These are phyloP conservation scores for Trisateles emortualis DNA, from an alignment of 2,888 invertebrate genomes.

Conservation along the genomic window DNA sequence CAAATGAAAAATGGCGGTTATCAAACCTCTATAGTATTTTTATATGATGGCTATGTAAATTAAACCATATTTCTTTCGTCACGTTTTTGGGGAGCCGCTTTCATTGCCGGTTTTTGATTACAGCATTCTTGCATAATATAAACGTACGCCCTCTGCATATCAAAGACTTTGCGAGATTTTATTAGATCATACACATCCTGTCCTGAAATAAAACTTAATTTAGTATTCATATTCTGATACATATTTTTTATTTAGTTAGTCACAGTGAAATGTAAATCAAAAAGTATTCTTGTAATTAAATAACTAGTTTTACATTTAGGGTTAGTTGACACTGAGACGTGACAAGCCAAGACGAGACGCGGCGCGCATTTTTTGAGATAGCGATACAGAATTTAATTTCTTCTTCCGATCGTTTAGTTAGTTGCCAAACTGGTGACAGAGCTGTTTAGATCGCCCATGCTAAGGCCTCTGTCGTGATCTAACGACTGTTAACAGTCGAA, in stretches of 20 bases:
- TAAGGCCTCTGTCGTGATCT: no score
- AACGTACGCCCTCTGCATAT: constrained; percentile 52
- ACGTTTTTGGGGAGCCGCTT: constrained; percentile 25
- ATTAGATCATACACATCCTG: constrained; percentile 36
- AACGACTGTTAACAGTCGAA: no score
- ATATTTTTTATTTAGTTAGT: neutral
- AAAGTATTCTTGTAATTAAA: neutral
- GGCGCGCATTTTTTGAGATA: no score
- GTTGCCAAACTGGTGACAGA: no score
- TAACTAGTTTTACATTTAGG: no score
- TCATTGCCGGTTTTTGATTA: constrained; percentile 38
- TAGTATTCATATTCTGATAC: constrained; percentile 2
- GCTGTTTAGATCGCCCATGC: no score
- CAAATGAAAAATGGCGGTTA: no score
- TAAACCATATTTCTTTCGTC: constrained; percentile 35
- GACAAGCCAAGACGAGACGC: no score
- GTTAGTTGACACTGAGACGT: no score
- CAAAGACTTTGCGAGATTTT: constrained; percentile 52
- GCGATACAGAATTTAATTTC: no score
- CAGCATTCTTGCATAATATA: constrained; percentile 48
- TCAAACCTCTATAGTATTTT: constrained; percentile 34
- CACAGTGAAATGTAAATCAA: neutral
- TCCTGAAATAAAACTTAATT: constrained; percentile 26
- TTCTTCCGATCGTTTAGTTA: no score
- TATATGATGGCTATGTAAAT: constrained; percentile 34